Conservation (phyloP, 1,140 invertebrate species). For the Odontomachus brunneus region DNA sequence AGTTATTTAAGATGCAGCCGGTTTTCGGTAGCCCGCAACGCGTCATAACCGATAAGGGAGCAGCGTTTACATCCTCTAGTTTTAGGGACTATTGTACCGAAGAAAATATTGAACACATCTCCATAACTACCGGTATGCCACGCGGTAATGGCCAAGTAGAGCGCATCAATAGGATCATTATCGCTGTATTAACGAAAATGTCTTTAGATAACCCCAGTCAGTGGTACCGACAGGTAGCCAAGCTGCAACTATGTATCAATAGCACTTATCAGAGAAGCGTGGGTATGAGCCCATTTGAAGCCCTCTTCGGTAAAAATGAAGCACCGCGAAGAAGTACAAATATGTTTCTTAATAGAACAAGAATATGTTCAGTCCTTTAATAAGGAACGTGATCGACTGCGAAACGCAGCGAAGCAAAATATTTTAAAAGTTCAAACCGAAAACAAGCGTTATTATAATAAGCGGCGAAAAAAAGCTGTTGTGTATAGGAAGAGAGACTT, state of each 20-base stretch:
- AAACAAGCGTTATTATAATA: too few species aligned
- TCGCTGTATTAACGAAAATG: slow-evolving; percentile 19
- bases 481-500: slow-evolving; percentile 13
- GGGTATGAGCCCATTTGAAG: neutral
- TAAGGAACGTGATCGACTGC: neutral
- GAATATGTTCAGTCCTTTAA: neutral
- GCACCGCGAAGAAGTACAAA: neutral
- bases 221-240: slow-evolving; percentile 39
- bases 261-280: neutral
- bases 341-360: neutral
- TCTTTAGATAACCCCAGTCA: slow-evolving; percentile 17
- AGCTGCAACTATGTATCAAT: slow-evolving; percentile 42
- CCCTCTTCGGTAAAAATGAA: slow-evolving; percentile 10
- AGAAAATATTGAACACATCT: neutral
- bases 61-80: neutral
- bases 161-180: slow-evolving; percentile 9
- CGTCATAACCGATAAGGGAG: neutral
- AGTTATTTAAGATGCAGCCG: neutral
- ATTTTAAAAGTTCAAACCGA: slow-evolving; percentile 15
- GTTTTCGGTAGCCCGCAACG: neutral
- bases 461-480: neutral
- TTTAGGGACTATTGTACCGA: neutral
- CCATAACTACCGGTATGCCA: neutral
- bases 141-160: slow-evolving; percentile 19
- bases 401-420: neutral